Evolutionary conservation across 2,113 vertebrate species (phyloP).

Genomic region (Bubo scandiacus): DNA sequence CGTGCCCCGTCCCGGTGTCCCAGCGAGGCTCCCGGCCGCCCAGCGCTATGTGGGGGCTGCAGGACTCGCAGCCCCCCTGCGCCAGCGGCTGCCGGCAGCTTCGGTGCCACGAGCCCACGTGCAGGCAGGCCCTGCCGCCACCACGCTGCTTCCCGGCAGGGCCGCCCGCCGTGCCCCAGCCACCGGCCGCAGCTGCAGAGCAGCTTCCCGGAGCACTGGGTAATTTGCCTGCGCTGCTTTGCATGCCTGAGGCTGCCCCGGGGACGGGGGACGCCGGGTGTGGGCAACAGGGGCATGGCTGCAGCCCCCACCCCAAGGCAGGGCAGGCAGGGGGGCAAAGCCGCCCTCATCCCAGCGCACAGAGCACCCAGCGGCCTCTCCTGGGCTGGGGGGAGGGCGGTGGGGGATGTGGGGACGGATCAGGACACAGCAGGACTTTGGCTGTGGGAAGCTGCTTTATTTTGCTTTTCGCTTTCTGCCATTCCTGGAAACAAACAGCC

Average conservation of each 20-base stretch:
- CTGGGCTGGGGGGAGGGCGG: not conserved
- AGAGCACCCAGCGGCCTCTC: not conserved
- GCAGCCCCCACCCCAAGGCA: not conserved
- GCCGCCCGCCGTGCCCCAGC: not conserved
- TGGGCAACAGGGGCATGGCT: not conserved
- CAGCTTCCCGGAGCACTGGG: not conserved
- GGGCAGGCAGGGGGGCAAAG: not conserved
- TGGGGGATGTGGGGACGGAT: not conserved
- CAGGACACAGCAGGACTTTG: not conserved
- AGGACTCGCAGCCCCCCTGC: not conserved
- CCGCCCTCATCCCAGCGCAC: fast-evolving
- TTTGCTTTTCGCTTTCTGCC: not conserved
- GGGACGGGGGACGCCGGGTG: not conserved
- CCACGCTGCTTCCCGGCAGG: not conserved
- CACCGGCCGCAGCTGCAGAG: not conserved
- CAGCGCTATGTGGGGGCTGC: fast-evolving
- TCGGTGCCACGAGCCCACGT: fast-evolving
- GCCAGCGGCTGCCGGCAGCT: not conserved
- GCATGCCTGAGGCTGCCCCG: not conserved
- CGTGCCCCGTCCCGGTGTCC: fast-evolving
- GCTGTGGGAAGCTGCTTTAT: not conserved
- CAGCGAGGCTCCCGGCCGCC: not conserved
- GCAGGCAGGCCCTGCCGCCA: not conserved
- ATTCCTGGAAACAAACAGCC: conserved; percentile 56
- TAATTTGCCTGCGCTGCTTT: not conserved